phyloP scores from a whole-genome alignment of 2,797 vertebrate species.

The Bradypodion pumilum region DNA sequence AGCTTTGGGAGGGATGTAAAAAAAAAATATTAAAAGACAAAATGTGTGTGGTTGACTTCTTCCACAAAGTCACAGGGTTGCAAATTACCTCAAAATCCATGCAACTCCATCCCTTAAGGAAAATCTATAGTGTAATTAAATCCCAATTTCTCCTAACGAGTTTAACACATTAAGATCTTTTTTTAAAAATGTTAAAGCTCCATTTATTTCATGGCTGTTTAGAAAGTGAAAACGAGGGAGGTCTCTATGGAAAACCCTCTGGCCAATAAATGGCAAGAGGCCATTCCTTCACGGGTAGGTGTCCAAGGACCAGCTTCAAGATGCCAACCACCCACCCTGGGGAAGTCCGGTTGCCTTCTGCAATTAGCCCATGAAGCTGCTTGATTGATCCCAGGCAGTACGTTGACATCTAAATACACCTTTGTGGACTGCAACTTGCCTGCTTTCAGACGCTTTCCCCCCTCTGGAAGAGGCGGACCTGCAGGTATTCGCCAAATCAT shows the following conservation, averaged over 20 bases:
- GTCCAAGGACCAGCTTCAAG: not conserved
- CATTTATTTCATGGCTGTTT: constrained; percentile 66
- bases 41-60: constrained; percentile 57
- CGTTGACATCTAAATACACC: constrained; percentile 79
- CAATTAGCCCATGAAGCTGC: constrained; percentile 80
- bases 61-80: constrained; percentile 61
- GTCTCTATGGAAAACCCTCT: not conserved
- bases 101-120: constrained; percentile 69
- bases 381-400: constrained; percentile 78
- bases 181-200: constrained; percentile 57
- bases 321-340: constrained; percentile 18
- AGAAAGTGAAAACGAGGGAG: constrained; percentile 31
- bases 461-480: constrained; percentile 72
- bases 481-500: constrained; percentile 76
- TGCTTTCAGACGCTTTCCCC: constrained; percentile 81
- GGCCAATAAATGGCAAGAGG: too few species aligned
- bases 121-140: constrained; percentile 75
- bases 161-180: constrained; percentile 39
- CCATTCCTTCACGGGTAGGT: too few species aligned
- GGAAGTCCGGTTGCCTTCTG: constrained; percentile 69
- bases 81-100: constrained; percentile 67
- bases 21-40: constrained; percentile 40
- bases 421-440: constrained; percentile 80
- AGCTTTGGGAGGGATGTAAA: not conserved
- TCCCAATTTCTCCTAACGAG: constrained; percentile 70